phyloP scores from a whole-genome alignment of 1,140 invertebrate genomes.

The Drosophila littoralis region DNA sequence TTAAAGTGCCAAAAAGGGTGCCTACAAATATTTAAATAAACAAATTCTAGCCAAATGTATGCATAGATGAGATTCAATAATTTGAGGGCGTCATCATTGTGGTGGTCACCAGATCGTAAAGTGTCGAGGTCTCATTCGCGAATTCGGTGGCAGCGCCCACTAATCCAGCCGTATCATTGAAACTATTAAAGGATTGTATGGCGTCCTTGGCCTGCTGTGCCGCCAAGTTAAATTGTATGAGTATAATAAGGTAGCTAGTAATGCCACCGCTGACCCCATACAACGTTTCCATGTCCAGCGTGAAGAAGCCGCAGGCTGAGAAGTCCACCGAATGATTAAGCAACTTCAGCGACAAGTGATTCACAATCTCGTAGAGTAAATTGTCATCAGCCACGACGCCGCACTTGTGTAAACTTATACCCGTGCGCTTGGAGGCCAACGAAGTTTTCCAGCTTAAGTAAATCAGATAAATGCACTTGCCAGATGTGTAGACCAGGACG shows the following conservation, averaged over 20 bases:
- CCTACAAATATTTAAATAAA: slow-evolving; percentile 2
- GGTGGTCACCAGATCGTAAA: slow-evolving; percentile 51
- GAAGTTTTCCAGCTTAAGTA: slow-evolving; percentile 83
- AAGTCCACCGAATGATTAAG: slow-evolving; percentile 83
- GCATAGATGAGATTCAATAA: slow-evolving; percentile 11
- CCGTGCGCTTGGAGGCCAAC: slow-evolving; percentile 79
- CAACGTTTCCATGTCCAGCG: slow-evolving; percentile 82
- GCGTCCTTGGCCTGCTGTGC: slow-evolving; percentile 82
- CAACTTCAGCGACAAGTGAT: slow-evolving; percentile 81
- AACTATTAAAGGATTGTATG: slow-evolving; percentile 62
- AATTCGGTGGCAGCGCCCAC: slow-evolving; percentile 63
- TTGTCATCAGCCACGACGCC: slow-evolving; percentile 81
- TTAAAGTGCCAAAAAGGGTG: slow-evolving; percentile 51
- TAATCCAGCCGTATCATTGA: slow-evolving; percentile 68
- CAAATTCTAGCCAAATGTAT: background rate
- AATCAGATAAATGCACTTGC: slow-evolving; percentile 82
- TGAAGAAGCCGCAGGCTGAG: slow-evolving; percentile 83
- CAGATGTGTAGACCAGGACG: slow-evolving; percentile 73
- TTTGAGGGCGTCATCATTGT: slow-evolving; percentile 59
- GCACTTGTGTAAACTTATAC: slow-evolving; percentile 81
- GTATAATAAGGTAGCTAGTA: slow-evolving; percentile 82
- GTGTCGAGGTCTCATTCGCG: slow-evolving; percentile 49
- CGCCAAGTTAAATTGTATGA: slow-evolving; percentile 84
- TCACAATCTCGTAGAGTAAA: slow-evolving; percentile 81
- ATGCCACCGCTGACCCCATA: slow-evolving; percentile 83